Base-by-base conservation (phyloP, 2,113 vertebrate species). In the Hemibagrus wyckioides region DNA sequence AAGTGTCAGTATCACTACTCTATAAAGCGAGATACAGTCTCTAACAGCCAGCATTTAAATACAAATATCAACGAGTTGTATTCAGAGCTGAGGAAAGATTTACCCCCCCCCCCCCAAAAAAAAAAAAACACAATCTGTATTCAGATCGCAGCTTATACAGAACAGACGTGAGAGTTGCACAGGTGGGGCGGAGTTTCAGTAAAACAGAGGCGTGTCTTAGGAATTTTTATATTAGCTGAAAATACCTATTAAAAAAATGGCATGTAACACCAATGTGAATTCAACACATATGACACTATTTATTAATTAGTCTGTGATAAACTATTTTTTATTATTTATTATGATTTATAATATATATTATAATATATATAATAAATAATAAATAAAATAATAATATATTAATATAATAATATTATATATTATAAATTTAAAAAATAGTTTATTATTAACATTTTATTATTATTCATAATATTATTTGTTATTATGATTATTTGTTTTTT, bases 1-100 rank as follows among this genome's bases (percentile, higher is more conserved):
- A 41, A 82, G 80, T 82, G 57, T 65, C 80, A 52, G 76, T 86
- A 65, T 80, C 85, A 21, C 33, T n/a, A 71, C 33, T 39, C 41
- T 59, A 81, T 41, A 59, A 81, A 57, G 21, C 39, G 33, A 28
- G 50, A 54, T 36, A 21, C n/a, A 10, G 52, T 39, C 54, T 39
- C 54, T 77, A 30, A 52, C 44, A 77, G 73, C 76, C 28, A 54
- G 48, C 48, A 19, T 41, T 21, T 79, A 33, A 36, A 81, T 57
- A 80, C 19, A 80, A 30, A 57, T 7, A 54, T 54, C 33, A 77
- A 15, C 25, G 30, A 39, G 19, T 39, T 4, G 4, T 23, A 39
- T 57, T 39, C 33, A 57, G 54, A 25, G 79, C 0, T 10, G 33
- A 57, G 19, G 13, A 23, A 25, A 56, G 79, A 25, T 57, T 57